Evolutionary conservation across 2,888 invertebrate genomes (phyloP).

Genomic region (Timema podura): DNA sequence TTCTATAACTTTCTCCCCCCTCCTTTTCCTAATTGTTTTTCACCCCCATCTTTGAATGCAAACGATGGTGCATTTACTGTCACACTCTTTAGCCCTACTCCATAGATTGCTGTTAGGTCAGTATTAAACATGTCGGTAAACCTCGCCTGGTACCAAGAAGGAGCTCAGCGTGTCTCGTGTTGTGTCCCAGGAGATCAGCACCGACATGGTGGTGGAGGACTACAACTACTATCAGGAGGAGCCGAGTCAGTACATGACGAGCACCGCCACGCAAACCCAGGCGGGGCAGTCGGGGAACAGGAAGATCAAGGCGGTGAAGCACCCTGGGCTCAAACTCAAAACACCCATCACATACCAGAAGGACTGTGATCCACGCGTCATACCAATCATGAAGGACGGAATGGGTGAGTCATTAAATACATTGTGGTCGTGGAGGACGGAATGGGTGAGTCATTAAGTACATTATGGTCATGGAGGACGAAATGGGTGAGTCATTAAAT

Average conservation of each 20-base stretch:
- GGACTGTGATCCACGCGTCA: constrained; percentile 76
- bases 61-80: background rate
- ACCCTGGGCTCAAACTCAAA: constrained; percentile 69
- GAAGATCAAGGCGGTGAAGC: constrained; percentile 69
- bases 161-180: constrained; percentile 13
- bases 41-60: background rate
- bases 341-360: constrained; percentile 75
- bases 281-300: constrained; percentile 45
- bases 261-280: constrained; percentile 54
- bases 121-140: background rate
- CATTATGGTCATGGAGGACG: background rate
- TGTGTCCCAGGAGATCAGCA: constrained; percentile 40
- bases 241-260: constrained; percentile 44
- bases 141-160: constrained; percentile 13
- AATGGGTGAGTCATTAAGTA: background rate
- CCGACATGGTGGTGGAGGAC: constrained; percentile 41
- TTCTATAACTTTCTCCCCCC: too few relatives aligned
- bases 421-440: background rate
- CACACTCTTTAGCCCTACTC: background rate
- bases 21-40: background rate
- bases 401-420: constrained; percentile 62
- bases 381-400: constrained; percentile 84
- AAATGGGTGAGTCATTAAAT: background rate
- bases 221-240: constrained; percentile 30
- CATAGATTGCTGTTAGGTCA: too few relatives aligned